Conservation (phyloP, 2,888 invertebrate species). For the Agonopterix subpropinquella region DNA sequence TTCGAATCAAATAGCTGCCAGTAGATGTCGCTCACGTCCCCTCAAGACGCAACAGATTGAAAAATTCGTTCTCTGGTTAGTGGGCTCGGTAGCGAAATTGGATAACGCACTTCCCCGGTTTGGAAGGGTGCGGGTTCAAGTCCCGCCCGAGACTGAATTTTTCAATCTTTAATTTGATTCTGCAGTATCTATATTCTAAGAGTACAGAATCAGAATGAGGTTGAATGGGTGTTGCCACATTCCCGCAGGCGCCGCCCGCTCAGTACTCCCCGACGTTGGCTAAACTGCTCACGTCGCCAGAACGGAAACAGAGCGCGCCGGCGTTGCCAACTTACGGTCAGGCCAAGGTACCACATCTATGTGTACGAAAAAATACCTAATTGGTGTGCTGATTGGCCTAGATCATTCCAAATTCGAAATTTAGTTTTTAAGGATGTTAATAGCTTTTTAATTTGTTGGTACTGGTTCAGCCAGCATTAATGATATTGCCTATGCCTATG, state of each 20-base stretch:
- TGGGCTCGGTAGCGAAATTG: too few relatives aligned
- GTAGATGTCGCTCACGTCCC: too few relatives aligned
- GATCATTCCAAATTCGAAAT: conserved; percentile 69
- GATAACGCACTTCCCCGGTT: too few relatives aligned
- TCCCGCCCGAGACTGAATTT: too few relatives aligned
- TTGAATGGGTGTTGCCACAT: conserved; percentile 73
- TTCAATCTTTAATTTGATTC: too few relatives aligned
- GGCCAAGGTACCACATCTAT: conserved; percentile 69
- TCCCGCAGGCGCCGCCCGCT: conserved; percentile 73
- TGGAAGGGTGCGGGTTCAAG: too few relatives aligned
- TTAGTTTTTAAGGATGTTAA: conserved; percentile 50
- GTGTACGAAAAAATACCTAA: conserved; percentile 47
- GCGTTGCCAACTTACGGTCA: conserved; percentile 69
- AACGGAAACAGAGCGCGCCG: conserved; percentile 63
- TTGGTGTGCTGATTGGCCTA: conserved; percentile 71
- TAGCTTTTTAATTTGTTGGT: conserved; percentile 30
- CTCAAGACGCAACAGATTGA: too few relatives aligned
- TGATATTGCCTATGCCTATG: neutral
- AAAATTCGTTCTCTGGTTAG: too few relatives aligned
- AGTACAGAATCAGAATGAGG: too few relatives aligned
- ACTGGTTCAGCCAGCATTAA: conserved; percentile 7
- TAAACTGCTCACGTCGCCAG: conserved; percentile 83
- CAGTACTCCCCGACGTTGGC: conserved; percentile 87
- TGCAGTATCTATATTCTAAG: too few relatives aligned
- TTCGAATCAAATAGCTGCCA: too few relatives aligned